phyloP scores from a whole-genome alignment of 2,888 invertebrate species.

The Tiliacea citrago region DNA sequence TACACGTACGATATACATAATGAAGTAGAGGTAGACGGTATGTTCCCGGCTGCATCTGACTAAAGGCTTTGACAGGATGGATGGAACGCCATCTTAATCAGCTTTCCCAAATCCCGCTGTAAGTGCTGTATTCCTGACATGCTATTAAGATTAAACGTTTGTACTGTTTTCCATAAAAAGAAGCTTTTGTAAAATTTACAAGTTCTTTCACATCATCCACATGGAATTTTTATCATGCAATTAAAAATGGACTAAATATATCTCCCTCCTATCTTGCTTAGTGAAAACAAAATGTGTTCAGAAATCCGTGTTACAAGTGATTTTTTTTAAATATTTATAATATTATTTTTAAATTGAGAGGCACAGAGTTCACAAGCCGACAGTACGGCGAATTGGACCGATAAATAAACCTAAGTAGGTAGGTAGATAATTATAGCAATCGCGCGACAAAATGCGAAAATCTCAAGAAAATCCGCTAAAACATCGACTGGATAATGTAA shows the following conservation, averaged over 20 bases:
- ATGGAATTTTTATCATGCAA: not conserved
- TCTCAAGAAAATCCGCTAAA: not conserved
- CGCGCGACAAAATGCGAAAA: not conserved
- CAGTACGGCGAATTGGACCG: no score
- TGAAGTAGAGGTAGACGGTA: constrained; percentile 27
- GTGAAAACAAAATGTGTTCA: not conserved
- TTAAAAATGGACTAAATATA: not conserved
- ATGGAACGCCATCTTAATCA: constrained; percentile 55
- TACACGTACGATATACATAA: constrained; percentile 30
- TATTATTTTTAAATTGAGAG: not conserved
- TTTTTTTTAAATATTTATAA: no score
- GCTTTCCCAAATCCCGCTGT: constrained; percentile 54
- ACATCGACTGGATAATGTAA: not conserved
- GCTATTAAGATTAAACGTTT: constrained; percentile 38
- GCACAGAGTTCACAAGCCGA: not conserved
- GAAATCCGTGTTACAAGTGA: not conserved
- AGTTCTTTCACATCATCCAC: not conserved
- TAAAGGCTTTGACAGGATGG: constrained; percentile 48
- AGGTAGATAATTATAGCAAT: not conserved
- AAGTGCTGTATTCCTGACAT: constrained; percentile 38
- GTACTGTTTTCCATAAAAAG: constrained; percentile 10
- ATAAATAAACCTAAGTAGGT: not conserved
- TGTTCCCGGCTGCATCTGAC: constrained; percentile 47
- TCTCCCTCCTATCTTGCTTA: not conserved
- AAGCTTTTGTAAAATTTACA: not conserved